These are phyloP conservation scores for Reinhardtius hippoglossoides DNA, from an alignment of 2,113 vertebrate genomes.

Conservation along the genomic window DNA sequence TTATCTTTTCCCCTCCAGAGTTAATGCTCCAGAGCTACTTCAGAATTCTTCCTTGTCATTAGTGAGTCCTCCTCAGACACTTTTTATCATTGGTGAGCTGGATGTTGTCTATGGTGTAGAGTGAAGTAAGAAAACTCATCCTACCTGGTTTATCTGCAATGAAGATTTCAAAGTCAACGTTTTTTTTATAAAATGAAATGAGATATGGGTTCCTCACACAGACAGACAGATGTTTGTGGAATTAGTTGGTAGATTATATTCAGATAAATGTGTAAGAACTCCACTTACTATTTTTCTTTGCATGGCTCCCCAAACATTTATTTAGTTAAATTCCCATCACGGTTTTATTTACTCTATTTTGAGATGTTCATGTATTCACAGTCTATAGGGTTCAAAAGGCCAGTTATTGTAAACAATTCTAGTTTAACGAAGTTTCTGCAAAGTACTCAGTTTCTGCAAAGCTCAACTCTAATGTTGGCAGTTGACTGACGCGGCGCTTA, in stretches of 20 bases:
- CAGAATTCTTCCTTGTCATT: not conserved
- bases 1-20: not conserved
- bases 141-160: not conserved
- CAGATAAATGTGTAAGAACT: not conserved
- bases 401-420: not conserved
- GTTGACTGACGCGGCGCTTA: not conserved
- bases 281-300: not conserved
- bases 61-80: not conserved
- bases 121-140: not conserved
- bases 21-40: not conserved
- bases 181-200: not conserved
- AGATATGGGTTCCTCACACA: not conserved
- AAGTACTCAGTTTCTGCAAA: not conserved
- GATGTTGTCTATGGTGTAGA: not conserved
- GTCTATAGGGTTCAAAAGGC: conserved; percentile 5
- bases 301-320: not conserved
- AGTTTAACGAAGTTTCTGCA: not conserved
- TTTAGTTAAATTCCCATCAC: not conserved
- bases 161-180: too few species aligned
- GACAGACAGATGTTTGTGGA: too few species aligned
- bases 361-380: conserved; percentile 22
- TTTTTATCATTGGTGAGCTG: not conserved
- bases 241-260: not conserved
- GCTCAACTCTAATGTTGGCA: not conserved
- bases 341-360: conserved; percentile 19